Evolutionary conservation across 2,797 vertebrate genomes (phyloP), one percentile per base, ranked within the genome.

Genomic region (Nannoperca australis): DNA sequence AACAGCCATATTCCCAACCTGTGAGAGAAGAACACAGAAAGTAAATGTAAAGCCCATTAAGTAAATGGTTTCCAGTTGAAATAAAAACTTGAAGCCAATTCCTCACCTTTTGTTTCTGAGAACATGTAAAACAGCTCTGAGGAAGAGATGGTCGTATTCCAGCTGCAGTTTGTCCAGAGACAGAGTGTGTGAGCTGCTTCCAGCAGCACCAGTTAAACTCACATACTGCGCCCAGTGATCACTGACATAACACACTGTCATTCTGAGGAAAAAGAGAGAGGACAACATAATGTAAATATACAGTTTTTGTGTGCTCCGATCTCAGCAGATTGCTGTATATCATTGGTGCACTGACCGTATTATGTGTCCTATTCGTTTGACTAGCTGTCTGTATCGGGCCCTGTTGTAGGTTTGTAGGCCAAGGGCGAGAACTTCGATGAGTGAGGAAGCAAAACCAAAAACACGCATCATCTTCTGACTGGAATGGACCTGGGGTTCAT

Each of bases 1-100:
- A 99, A 99, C 55, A 99, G 94, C 98, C 98, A 99, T 87, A 99
- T 96, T 30, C 98, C 98, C 83, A 99, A 81, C 89, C 98, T 99
- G 92, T 54, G 14, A 80, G 72, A 77, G 13, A 50, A 2, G 8
- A 61, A 42, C 30, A 65, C 7, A 65, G 8, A 56, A 32, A 76
- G 67, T 14, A 13, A 78, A 60, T 7, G 14, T 34, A 12, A 70
- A 61, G 20, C 18, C 45, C n/a, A 15, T 3, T 36, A 50, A 32
- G 11, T 40, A 44, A 69, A 75, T 24, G 1, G 22, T 3, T 62
- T 70, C 1, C 17, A 64, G 50, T 38, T 32, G 4, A 50, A 44
- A 67, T 2, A 7, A 14, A 71, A 74, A 63, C n/a, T 13, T 20
- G 1, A 36, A 8, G 38, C 3, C 4, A 65, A 10, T 47, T 44